phyloP scores from a whole-genome alignment of 2,888 invertebrate genomes.

The Cryptocephalus primarius region DNA sequence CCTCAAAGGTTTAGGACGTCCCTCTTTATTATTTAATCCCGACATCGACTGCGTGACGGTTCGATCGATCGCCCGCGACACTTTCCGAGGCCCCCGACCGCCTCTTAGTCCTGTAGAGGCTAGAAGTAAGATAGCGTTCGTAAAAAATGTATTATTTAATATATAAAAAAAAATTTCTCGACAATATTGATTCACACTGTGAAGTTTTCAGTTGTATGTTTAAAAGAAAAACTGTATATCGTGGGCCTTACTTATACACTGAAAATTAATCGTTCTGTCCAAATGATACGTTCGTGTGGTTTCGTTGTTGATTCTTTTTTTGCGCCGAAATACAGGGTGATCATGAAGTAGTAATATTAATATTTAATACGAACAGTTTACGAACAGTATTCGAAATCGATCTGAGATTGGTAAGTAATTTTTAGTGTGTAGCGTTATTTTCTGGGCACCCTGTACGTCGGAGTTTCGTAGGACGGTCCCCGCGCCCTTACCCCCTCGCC shows the following conservation, averaged over 20 bases:
- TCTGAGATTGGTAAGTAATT: too few species aligned
- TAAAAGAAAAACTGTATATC: slow-evolving; percentile 36
- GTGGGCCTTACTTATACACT: slow-evolving; percentile 44
- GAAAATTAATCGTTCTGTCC: slow-evolving; percentile 42
- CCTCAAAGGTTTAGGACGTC: too few species aligned
- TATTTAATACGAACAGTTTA: too few species aligned
- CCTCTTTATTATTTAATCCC: too few species aligned
- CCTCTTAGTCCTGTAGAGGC: slow-evolving; percentile 23
- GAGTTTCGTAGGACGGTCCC: not conserved
- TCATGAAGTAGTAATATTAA: not conserved
- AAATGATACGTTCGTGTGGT: slow-evolving; percentile 28
- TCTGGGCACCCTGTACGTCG: not conserved
- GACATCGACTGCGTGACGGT: too few species aligned
- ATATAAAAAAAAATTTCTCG: slow-evolving; percentile 32
- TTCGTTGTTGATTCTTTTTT: slow-evolving; percentile 8
- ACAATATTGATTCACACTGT: slow-evolving; percentile 41
- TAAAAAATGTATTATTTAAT: slow-evolving; percentile 32
- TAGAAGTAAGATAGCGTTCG: slow-evolving; percentile 29
- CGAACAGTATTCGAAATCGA: too few species aligned
- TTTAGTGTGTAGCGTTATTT: too few species aligned
- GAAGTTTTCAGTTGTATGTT: slow-evolving; percentile 40
- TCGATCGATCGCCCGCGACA: too few species aligned
- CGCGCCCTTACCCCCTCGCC: too few species aligned
- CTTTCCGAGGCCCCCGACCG: slow-evolving; percentile 5
- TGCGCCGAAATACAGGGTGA: slow-evolving; percentile 21